phyloP scores from a whole-genome alignment of 1,140 invertebrate species.

The Rhyacophila brunnea region DNA sequence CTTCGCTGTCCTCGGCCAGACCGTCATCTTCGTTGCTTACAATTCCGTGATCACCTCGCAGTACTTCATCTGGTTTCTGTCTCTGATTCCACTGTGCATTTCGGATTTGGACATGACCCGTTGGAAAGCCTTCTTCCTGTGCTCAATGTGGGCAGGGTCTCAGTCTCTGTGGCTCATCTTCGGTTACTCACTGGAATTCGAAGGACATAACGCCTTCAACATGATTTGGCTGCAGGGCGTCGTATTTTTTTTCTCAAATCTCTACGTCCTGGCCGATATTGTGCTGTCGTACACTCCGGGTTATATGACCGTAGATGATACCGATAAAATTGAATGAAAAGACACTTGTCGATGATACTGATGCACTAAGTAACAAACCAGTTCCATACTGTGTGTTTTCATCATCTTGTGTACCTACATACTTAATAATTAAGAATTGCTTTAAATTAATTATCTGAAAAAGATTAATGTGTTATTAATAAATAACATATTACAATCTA shows the following conservation, averaged over 20 bases:
- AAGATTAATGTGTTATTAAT: too few species aligned
- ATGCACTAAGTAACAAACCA: too few species aligned
- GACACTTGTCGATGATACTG: not conserved
- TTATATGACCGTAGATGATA: constrained; percentile 6
- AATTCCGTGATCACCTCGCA: constrained; percentile 98
- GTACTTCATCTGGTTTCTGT: constrained; percentile 97
- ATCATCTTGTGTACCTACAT: too few species aligned
- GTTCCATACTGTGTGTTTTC: too few species aligned
- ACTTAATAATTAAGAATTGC: too few species aligned
- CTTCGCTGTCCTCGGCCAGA: constrained; percentile 83
- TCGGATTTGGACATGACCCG: constrained; percentile 62
- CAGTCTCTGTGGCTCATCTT: constrained; percentile 87
- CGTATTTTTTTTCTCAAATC: constrained; percentile 75
- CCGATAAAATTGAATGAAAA: constrained; percentile 7
- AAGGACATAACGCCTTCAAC: constrained; percentile 77
- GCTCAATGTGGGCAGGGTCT: constrained; percentile 71
- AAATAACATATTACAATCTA: too few species aligned
- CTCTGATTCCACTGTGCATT: constrained; percentile 76
- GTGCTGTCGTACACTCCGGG: constrained; percentile 57
- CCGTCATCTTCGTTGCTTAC: constrained; percentile 88
- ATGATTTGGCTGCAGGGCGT: constrained; percentile 76
- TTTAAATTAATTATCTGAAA: too few species aligned
- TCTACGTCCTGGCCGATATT: constrained; percentile 69
- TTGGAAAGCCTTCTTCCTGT: constrained; percentile 46
- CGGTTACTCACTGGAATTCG: constrained; percentile 91